Evolutionary conservation across 2,888 invertebrate species (phyloP), one percentile per base, ranked within the genome.

Genomic region (Bruchidius siliquastri): DNA sequence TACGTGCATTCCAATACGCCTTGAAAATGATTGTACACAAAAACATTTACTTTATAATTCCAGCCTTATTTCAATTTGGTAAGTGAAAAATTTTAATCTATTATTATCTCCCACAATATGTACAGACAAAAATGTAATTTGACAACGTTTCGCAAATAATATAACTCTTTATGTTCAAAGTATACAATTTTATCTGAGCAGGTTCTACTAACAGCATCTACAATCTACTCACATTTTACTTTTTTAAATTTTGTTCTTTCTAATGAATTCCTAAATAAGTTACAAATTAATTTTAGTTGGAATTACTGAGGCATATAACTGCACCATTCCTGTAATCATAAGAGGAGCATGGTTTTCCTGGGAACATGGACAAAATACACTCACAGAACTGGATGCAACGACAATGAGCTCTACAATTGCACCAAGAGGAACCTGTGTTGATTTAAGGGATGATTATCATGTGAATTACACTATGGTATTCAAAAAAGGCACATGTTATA

Each of bases 331-430:
- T 30, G 83, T 90, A 77, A 92, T 94, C 70, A 86, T 97, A 71
- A 90, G 95, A 81, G 96, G 96, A 75, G 90, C 94, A 49, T 97
- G 97, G 97, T 97, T 96, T 87, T 96, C 96, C 1, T 93, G 95
- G 90, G 96, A 97, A 89, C 92, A 92, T 87, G 95, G 95, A 13
- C 88, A 90, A 81, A 94, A 95, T 81, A 95, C 95, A 0, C 88
- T 92, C 70, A 96, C 96, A 0, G 93, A 94, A 83, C 92, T 97
- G 72, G 93, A 96, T 87, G 93, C 93, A 0, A 91, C 90, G 74
- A 90, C 91, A 68, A 95, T 96, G 94, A 91, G 92, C 10, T 89
- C 89, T 79, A 13, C 49, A 49, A 49, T 49, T 49, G 49, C 49
- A 13, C 21, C 21, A 18, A 89, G 91, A 83, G 96, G 96, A 69